These are phyloP conservation scores for Neuroterus valhalla DNA, from an alignment of 1,140 invertebrate genomes.

Conservation along the genomic window DNA sequence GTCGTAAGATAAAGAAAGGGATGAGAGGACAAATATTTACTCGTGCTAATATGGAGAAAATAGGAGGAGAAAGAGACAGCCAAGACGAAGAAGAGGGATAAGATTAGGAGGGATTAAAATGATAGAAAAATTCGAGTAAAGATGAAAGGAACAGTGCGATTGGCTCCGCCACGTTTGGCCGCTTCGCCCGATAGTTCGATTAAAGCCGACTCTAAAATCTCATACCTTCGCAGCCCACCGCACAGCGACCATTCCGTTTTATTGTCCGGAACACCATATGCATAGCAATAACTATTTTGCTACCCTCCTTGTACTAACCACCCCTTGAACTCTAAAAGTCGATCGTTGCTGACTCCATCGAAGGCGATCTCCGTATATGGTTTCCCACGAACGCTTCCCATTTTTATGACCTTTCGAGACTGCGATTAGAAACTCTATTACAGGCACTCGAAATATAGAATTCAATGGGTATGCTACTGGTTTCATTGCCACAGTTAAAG, in stretches of 20 bases:
- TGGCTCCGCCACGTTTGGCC: conserved; percentile 49
- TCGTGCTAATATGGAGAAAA: background rate
- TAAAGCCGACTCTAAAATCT: conserved; percentile 68
- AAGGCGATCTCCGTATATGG: conserved; percentile 26
- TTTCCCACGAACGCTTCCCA: conserved; percentile 19
- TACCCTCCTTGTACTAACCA: conserved; percentile 47
- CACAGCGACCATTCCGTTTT: conserved; percentile 66
- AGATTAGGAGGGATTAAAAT: conserved; percentile 4
- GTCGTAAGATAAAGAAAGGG: background rate
- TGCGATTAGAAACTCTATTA: conserved; percentile 11
- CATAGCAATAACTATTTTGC: conserved; percentile 68
- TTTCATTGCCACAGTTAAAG: background rate
- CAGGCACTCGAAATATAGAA: background rate
- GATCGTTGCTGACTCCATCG: conserved; percentile 55
- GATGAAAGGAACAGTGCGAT: conserved; percentile 32
- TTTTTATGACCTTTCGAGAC: conserved; percentile 19
- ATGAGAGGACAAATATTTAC: conserved; percentile 9
- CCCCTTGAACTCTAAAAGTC: conserved; percentile 48
- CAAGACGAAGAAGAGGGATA: background rate
- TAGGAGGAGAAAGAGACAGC: background rate
- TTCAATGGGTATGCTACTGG: background rate
- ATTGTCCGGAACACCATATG: conserved; percentile 68
- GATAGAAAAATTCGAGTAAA: conserved; percentile 41
- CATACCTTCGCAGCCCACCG: conserved; percentile 52
- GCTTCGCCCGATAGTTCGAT: conserved; percentile 58